Conservation (phyloP, 2,113 vertebrate genomes). For the Zosterops japonicus region DNA sequence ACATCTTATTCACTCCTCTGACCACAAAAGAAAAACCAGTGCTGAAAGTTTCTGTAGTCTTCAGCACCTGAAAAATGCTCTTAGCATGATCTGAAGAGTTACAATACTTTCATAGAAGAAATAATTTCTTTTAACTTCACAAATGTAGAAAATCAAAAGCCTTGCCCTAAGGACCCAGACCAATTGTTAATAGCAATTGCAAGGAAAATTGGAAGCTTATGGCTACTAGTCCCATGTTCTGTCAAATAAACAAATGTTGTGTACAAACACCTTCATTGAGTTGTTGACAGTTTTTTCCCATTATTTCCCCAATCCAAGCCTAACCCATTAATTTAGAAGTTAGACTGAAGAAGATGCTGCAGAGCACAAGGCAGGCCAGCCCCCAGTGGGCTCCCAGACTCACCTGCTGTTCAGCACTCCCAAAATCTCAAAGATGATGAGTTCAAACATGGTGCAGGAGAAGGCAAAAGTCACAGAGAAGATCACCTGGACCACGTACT, state of each 20-base stretch:
- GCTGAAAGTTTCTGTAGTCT: not conserved
- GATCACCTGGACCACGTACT: conserved; percentile 95
- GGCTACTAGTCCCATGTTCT: not conserved
- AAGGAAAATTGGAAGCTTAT: not conserved
- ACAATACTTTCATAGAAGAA: not conserved
- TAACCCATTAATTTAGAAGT: not conserved
- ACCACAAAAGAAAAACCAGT: not conserved
- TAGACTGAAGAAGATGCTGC: not conserved
- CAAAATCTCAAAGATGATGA: conserved; percentile 98
- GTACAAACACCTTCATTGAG: not conserved
- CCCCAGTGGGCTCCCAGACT: conserved; percentile 15
- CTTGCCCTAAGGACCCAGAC: not conserved
- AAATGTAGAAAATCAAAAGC: not conserved
- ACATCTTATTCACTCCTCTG: not conserved
- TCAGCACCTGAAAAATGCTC: not conserved
- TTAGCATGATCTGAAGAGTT: not conserved
- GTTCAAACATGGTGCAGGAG: conserved; percentile 99
- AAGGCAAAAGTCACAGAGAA: conserved; percentile 98
- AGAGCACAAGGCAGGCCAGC: not conserved
- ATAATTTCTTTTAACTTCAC: not conserved
- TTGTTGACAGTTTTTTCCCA: not conserved
- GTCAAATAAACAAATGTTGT: not conserved
- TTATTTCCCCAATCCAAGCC: not conserved
- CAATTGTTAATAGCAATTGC: not conserved
- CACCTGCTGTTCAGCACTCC: conserved; percentile 93